Evolutionary conservation across 2,888 invertebrate genomes (phyloP), one percentile per base, ranked within the genome.

Genomic region (Drosophila tripunctata): DNA sequence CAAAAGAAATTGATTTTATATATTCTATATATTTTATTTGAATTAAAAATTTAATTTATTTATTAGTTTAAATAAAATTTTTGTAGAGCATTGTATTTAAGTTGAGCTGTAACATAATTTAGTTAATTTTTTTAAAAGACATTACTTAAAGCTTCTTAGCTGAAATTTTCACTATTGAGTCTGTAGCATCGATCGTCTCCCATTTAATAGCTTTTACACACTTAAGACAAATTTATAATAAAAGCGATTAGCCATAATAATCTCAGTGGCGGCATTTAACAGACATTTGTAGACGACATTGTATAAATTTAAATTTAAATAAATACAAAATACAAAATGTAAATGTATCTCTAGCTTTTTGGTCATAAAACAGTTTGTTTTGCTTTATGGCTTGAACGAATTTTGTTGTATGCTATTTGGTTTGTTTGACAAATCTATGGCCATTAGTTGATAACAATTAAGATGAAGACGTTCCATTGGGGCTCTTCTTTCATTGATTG

Each of bases 151-250:
- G 12, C 7, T 31, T 12, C 43, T 33, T 4, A 24, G 4, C 27
- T 27, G 6, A 21, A 19, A 24, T 40, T 58, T 44, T 48, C 30
- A 33, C 17, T 30, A 30, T 14, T 10, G 47, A n/a, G 10, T 27
- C 22, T 17, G n/a, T 45, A n/a, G n/a, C 19, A 35, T 45, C 55
- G 38, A 47, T 40, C 38, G 45, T 17, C 24, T 38, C 15, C 15
- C 4, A 27, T 74, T 81, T 87, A 85, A 81, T 78, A 56, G 86
- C 82, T 75, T 87, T 81, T 87, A 87, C 87, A 87, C 81, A 85
- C 68, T 85, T 54, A 45, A 61, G 35, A 54, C 43, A 60, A 58
- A 58, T 22, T 61, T 43, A 54, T 63, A 65, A 56, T 40, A 57
- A 24, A 61, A 48, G 30, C 61, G 69, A 67, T 78, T 75, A 67